phyloP scores from a whole-genome alignment of 2,797 vertebrate genomes.

The Merluccius polli region DNA sequence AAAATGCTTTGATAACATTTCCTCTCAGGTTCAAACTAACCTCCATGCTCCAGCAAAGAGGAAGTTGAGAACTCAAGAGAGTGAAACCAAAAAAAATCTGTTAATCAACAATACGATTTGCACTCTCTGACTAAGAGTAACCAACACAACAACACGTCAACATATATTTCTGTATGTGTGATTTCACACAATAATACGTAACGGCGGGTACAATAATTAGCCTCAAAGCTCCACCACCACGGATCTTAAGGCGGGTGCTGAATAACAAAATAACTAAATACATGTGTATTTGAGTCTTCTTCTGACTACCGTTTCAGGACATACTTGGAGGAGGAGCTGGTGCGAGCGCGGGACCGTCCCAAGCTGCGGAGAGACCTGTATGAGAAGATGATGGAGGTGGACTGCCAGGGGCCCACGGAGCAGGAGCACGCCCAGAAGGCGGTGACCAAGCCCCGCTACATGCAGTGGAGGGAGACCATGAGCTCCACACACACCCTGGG shows the following conservation, averaged over 20 bases:
- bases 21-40: slow-evolving; percentile 53
- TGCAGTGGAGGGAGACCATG: slow-evolving; percentile 98
- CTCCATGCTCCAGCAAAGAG: slow-evolving; percentile 66
- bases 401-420: slow-evolving; percentile 82
- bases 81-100: slow-evolving; percentile 57
- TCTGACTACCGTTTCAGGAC: slow-evolving; percentile 73
- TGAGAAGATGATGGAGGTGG: slow-evolving; percentile 96
- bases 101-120: not conserved
- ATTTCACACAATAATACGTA: not conserved
- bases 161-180: not conserved
- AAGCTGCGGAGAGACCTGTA: slow-evolving; percentile 94
- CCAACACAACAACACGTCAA: not conserved
- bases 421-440: slow-evolving; percentile 84
- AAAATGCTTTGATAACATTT: not conserved
- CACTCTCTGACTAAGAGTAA: not conserved
- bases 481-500: slow-evolving; percentile 95
- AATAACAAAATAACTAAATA: too few relatives aligned
- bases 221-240: too few relatives aligned
- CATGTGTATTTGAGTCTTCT: not conserved
- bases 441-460: slow-evolving; percentile 94
- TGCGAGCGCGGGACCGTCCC: slow-evolving; percentile 88
- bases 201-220: too few relatives aligned
- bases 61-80: slow-evolving; percentile 61
- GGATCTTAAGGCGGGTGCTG: too few relatives aligned
- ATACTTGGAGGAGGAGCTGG: slow-evolving; percentile 93